Evolutionary conservation across 1,140 invertebrate genomes (phyloP).

Genomic region (Drosophila sp.): DNA sequence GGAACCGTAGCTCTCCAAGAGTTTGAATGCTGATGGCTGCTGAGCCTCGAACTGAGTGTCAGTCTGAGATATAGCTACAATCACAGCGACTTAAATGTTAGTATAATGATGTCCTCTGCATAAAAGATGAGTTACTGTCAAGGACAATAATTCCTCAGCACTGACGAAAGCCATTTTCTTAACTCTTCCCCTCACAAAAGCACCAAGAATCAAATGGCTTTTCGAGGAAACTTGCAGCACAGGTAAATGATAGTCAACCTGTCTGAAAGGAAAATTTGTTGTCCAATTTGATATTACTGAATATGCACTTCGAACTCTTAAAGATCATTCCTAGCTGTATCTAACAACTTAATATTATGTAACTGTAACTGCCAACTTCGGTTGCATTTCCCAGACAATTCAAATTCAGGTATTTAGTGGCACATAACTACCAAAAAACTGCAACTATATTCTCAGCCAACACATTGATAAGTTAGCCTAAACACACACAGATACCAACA

Average conservation of each 20-base stretch:
- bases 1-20: background rate
- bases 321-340: too few relatives aligned
- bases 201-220: too few relatives aligned
- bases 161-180: background rate
- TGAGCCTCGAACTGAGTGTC: constrained; percentile 1
- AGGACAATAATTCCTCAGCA: constrained; percentile 9
- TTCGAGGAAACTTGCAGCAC: background rate
- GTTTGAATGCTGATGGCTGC: background rate
- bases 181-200: background rate
- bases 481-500: background rate
- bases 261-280: too few relatives aligned
- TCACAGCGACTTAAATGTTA: constrained; percentile 38
- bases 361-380: background rate
- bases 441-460: background rate
- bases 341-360: too few relatives aligned
- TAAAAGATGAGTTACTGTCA: constrained; percentile 29
- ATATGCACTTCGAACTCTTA: too few relatives aligned
- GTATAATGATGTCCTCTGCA: constrained; percentile 60
- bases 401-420: background rate
- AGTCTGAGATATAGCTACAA: constrained; percentile 11
- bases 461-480: constrained; percentile 8
- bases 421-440: background rate
- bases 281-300: too few relatives aligned
- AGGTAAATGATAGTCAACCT: background rate
- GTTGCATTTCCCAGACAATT: background rate